Conservation (phyloP, 2,797 vertebrate genomes). For the Meriones psammophilus region DNA sequence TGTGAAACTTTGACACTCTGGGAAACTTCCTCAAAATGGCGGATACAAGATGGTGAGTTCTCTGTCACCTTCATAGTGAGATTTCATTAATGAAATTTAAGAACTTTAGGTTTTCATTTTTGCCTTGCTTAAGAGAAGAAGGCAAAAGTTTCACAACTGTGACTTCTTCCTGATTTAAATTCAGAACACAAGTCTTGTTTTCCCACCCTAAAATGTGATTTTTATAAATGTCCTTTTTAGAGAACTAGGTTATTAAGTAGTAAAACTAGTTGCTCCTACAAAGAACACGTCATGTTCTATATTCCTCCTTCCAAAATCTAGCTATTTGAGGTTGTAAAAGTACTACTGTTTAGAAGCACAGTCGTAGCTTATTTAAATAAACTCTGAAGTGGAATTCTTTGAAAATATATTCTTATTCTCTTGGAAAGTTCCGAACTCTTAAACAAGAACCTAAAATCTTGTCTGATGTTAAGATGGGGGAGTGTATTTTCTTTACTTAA, state of each 20-base stretch:
- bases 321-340: constrained; percentile 49
- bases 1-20: constrained; percentile 73
- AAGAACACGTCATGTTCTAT: constrained; percentile 39
- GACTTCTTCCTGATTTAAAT: constrained; percentile 62
- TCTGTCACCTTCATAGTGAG: constrained; percentile 60
- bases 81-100: constrained; percentile 26
- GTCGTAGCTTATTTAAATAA: constrained; percentile 8
- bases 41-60: constrained; percentile 40
- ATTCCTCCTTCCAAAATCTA: constrained; percentile 3
- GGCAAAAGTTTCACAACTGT: constrained; percentile 43
- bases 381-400: background rate
- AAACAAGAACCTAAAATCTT: background rate
- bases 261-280: background rate
- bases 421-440: constrained; percentile 61
- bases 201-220: background rate
- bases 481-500: background rate
- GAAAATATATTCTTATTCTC: constrained; percentile 11
- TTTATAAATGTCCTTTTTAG: constrained; percentile 35
- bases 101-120: constrained; percentile 32
- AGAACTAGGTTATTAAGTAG: constrained; percentile 29
- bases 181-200: constrained; percentile 42
- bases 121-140: constrained; percentile 43
- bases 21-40: constrained; percentile 71
- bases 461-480: background rate
- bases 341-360: constrained; percentile 60